Base-by-base conservation (phyloP, 2,797 vertebrate genomes). In the Alcedo atthis region DNA sequence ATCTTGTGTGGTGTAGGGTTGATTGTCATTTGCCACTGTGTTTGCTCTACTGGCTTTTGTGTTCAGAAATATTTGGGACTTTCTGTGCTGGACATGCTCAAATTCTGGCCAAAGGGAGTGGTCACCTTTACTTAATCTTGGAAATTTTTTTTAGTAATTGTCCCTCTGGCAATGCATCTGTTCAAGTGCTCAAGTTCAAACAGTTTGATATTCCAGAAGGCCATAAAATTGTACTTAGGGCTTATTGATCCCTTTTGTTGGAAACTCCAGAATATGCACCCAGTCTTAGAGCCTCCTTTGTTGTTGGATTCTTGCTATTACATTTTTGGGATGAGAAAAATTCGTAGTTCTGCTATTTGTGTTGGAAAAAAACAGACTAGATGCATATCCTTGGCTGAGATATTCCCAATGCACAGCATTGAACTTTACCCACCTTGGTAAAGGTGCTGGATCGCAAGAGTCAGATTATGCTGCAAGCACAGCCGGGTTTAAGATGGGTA, bases 1-100 rank as follows among this genome's bases (percentile, higher is more conserved):
- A 16, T 71, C 40, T 42, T 5, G 1, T 4, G 10, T 2, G 26
- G 15, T 4, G 9, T 4, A 32, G 15, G 49, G 15, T 43, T 25
- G 7, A 5, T 12, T 9, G 28, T 21, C 15, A 1, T 13, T 78
- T 9, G 7, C 18, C n/a, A 1, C 21, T 0, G 0, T 1, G 54
- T 25, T 45, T 17, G 45, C 42, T 11, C 19, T 22, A 14, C 4
- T 1, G 19, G 18, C 9, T 70, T 15, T 6, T 25, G 49, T 51
- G 13, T 54, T 33, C 32, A 20, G 25, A 25, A 32, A 3, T 6
- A 4, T 18, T 35, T 15, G 28, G 70, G 57, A 82, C 58, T 46
- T 6, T 14, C 14, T 42, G 45, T 9, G 59, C 37, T 40, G 54
- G 42, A 15, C 10, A 5, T 9, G 30, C 30, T 8, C 32, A 10